phyloP scores from a whole-genome alignment of 2,113 vertebrate species.

The Sphyrna mokarran region DNA sequence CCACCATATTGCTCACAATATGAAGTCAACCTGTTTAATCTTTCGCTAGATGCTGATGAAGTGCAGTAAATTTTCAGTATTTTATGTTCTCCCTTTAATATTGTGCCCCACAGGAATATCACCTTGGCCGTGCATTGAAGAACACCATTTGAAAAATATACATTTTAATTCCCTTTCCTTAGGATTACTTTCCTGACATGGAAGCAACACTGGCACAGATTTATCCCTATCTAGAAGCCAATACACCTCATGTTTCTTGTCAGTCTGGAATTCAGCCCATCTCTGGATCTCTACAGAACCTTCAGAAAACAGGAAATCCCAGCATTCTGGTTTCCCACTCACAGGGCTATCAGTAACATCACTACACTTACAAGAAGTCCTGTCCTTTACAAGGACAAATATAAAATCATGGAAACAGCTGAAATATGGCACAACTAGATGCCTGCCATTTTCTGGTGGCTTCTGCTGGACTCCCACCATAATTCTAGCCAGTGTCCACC shows the following conservation, averaged over 20 bases:
- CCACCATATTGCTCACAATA: too few relatives aligned
- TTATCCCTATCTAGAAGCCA: neutral
- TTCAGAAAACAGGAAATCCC: neutral
- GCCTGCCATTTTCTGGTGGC: neutral
- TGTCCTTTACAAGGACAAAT: neutral
- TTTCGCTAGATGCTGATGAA: neutral
- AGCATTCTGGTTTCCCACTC: neutral
- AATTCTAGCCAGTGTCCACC: neutral
- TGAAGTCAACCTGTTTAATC: neutral
- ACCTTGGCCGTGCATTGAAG: neutral
- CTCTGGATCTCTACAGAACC: neutral
- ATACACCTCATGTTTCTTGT: neutral
- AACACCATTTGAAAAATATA: neutral
- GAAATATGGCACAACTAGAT: neutral
- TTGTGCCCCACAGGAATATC: neutral
- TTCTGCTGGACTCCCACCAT: neutral
- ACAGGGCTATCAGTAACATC: neutral
- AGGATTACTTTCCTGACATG: neutral
- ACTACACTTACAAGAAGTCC: neutral
- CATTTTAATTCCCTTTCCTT: neutral
- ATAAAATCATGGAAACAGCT: neutral
- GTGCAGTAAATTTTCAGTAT: neutral
- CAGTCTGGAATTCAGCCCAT: neutral
- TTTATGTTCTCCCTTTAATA: neutral
- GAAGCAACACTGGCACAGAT: neutral